Conservation (phyloP, 2,113 vertebrate species). For the Neotoma lepida region DNA sequence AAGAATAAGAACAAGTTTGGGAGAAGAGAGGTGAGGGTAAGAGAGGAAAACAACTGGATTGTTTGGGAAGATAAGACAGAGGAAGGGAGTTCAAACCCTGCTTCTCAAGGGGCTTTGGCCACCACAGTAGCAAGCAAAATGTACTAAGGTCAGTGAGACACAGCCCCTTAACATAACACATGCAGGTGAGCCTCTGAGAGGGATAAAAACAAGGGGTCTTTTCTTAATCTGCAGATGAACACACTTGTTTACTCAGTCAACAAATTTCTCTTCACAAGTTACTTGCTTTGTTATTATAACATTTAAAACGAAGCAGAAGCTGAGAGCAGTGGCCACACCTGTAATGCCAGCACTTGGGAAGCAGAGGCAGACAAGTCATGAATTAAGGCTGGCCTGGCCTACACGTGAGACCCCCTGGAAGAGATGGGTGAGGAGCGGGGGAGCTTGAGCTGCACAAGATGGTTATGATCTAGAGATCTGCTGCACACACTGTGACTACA, state of each 20-base stretch:
- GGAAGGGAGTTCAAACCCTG: background rate
- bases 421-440: background rate
- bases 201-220: background rate
- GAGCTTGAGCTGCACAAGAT: background rate
- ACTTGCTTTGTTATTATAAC: background rate
- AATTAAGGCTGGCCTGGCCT: too few species aligned
- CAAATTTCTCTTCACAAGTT: background rate
- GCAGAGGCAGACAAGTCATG: too few species aligned
- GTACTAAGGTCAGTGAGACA: background rate
- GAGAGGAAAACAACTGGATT: background rate
- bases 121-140: background rate
- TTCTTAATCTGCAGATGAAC: background rate
- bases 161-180: background rate
- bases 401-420: background rate
- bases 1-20: background rate
- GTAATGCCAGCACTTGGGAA: background rate
- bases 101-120: background rate
- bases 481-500: background rate
- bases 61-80: background rate
- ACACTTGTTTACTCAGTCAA: constrained; percentile 2
- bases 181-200: background rate
- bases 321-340: background rate
- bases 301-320: background rate
- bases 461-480: background rate
- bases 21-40: background rate